These are phyloP conservation scores for Gadopsis marmoratus DNA, from an alignment of 2,797 vertebrate genomes.

Conservation along the genomic window DNA sequence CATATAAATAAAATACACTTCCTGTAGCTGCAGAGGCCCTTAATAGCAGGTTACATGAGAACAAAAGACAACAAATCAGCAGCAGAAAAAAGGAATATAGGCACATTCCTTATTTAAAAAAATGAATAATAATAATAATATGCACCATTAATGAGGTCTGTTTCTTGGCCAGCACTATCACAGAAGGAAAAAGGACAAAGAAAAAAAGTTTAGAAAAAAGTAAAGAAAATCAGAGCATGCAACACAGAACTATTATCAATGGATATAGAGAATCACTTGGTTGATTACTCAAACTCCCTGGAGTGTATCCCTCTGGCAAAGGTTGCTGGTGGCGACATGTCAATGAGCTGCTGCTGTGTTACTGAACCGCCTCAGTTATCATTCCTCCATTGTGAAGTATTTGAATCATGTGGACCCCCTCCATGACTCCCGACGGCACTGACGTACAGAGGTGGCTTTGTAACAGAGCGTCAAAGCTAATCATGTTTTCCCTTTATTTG, in stretches of 20 bases:
- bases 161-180: neutral
- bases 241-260: slow-evolving; percentile 21
- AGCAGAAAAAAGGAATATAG: neutral
- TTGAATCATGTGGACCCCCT: slow-evolving; percentile 41
- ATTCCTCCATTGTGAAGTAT: slow-evolving; percentile 55
- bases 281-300: slow-evolving; percentile 44
- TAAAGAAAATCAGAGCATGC: neutral
- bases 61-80: neutral
- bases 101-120: neutral
- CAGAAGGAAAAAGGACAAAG: neutral
- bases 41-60: neutral
- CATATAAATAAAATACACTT: neutral
- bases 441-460: slow-evolving; percentile 1
- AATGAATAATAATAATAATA: neutral
- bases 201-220: neutral
- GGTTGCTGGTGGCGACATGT: slow-evolving; percentile 42
- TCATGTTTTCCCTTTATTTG: slow-evolving; percentile 22
- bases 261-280: slow-evolving; percentile 15
- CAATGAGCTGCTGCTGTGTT: slow-evolving; percentile 44
- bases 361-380: slow-evolving; percentile 44
- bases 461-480: slow-evolving; percentile 11
- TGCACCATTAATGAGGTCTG: neutral
- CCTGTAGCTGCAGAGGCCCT: neutral
- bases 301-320: slow-evolving; percentile 46
- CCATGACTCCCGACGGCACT: slow-evolving; percentile 11